Evolutionary conservation across 2,113 vertebrate species (phyloP), one percentile per base, ranked within the genome.

Genomic region (Genyomyrus donnyi): DNA sequence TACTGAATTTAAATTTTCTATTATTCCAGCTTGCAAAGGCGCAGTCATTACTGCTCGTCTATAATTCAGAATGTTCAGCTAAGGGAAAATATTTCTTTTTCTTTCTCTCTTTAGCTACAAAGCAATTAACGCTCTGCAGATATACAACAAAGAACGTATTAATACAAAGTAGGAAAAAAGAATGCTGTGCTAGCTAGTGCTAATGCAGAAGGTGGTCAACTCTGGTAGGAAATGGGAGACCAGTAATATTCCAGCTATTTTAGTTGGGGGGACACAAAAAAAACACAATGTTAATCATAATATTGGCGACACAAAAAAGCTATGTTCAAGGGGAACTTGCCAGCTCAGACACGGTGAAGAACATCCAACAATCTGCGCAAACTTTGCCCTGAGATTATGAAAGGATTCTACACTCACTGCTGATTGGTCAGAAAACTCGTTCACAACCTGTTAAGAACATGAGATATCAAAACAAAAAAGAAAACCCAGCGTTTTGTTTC

Each of bases 11-110:
- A 45, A 70, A 46, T 70, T 45, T 48, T 62, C 39, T 70, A 48
- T 88, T 74, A 58, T 70, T 52, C 3, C 88, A 31, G 24, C n/a
- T 49, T 87, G 24, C 24, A 87, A 87, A 87, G 85, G 45, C 42
- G 13, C 21, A 70, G 58, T 48, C n/a, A 88, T 56, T 88, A 88
- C n/a, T n/a, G 87, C 87, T 52, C 46, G 31, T 80, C 74, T 80
- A 39, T 80, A 39, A 80, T 80, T 80, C 74, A 80, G 13, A 80
- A 85, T 85, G 45, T 85, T 85, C 45, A 48, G 46, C 39, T 85
- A 46, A 48, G 21, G 6, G 35, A 80, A 80, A 80, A 85, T 46
- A 24, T 24, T 24, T 48, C 39, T 24, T 45, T 46, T 48, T 85
- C 9, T 85, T 45, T 48, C 45, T 48, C 80, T 53, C 45, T 53